Conservation (phyloP, 2,797 vertebrate species). For the Rhincodon typus region DNA sequence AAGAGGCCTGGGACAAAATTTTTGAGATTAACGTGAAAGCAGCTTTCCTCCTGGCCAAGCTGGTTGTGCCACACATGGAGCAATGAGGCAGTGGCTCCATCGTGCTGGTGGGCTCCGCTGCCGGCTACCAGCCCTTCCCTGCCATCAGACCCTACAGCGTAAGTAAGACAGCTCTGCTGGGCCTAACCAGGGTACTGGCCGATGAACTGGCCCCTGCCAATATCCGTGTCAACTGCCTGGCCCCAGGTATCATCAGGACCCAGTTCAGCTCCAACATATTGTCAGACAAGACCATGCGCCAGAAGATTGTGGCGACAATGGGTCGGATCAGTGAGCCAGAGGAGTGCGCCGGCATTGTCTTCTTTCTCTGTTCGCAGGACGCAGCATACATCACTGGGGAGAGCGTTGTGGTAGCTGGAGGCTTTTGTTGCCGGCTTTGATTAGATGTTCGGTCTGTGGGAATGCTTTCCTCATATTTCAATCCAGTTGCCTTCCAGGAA, state of each 20-base stretch:
- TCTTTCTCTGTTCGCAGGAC: too few relatives aligned
- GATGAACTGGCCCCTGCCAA: conserved; percentile 63
- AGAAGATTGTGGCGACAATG: too few relatives aligned
- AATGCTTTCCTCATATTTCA: too few relatives aligned
- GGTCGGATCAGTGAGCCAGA: too few relatives aligned
- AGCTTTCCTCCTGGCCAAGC: conserved; percentile 67
- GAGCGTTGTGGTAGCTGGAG: conserved; percentile 74
- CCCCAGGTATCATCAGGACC: too few relatives aligned
- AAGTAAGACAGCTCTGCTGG: conserved; percentile 79
- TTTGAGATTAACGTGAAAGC: conserved; percentile 63
- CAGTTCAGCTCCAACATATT: too few relatives aligned
- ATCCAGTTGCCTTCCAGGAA: too few relatives aligned
- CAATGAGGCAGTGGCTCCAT: conserved; percentile 77
- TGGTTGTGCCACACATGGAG: conserved; percentile 74
- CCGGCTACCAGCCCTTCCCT: conserved; percentile 62
- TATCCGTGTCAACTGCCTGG: conserved; percentile 57
- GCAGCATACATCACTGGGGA: too few relatives aligned
- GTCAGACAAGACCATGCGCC: too few relatives aligned
- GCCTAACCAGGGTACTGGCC: conserved; percentile 69
- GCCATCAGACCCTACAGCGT: conserved; percentile 73
- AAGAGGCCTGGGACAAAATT: conserved; percentile 72
- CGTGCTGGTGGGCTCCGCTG: conserved; percentile 73
- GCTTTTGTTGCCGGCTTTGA: conserved; percentile 45
- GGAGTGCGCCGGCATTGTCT: too few relatives aligned
- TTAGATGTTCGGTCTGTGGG: too few relatives aligned